Base-by-base conservation (phyloP, 2,888 invertebrate genomes). In the Papilio elwesi region DNA sequence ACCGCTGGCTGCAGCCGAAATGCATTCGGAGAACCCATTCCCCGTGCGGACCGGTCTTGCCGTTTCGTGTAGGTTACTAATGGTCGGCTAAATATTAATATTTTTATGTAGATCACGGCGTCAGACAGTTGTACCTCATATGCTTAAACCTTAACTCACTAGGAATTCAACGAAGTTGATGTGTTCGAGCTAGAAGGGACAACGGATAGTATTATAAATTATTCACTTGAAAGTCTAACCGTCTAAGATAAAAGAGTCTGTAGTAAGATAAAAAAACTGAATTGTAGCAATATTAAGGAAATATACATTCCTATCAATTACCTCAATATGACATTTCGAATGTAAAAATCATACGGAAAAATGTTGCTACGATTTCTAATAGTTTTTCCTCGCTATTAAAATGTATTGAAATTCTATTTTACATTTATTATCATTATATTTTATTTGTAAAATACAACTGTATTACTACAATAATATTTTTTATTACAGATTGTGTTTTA, bases 21-120 rank as follows among this genome's bases (percentile, higher is more conserved):
- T n/a, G n/a, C n/a, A n/a, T n/a, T n/a, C n/a, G n/a, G n/a, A n/a
- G n/a, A n/a, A 38, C 9, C 62, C 16, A 64, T 48, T 64, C 55
- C 49, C 67, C 43, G 38, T 38, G n/a, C 10, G n/a, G 36, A 71
- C 12, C 48, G 53, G 71, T 72, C 13, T 72, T 63, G 43, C 49
- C 55, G 65, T 55, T 49, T 51, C 47, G 72, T 68, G n/a, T 68
- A 4, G 38, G 15, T 64, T 68, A 55, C 63, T 68, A 68, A 72
- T 72, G 66, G 53, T 53, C 38, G 43, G 47, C 49, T 68, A 51
- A 73, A 68, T 73, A 64, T 63, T 73, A 57, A 64, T 38, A 47
- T 51, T 68, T 66, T 57, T 62, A 62, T 62, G 43, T 62, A 43
- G 59, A 62, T 62, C 43, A 62, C 59, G 13, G 59, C 43, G 59